Percentiles rank a stretch among this genome's conserved stretches.
These are phyloP conservation scores for Anaspis maculata DNA, from an alignment of 2,888 invertebrate species.

Conservation along the genomic window DNA sequence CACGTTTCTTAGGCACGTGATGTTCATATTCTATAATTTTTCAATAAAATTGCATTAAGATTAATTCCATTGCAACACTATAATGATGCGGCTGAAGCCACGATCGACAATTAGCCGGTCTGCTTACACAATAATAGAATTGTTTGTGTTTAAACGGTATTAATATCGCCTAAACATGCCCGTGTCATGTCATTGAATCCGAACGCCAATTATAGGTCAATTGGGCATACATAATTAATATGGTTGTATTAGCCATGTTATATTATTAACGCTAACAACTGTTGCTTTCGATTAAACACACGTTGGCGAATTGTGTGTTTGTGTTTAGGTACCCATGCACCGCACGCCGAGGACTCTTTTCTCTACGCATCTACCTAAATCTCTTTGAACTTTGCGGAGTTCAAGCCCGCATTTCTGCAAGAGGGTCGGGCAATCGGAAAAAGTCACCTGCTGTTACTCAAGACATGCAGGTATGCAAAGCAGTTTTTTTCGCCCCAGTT, in stretches of 20 bases:
- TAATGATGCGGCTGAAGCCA: slow-evolving; percentile 3
- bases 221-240: slow-evolving; percentile 44
- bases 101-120: slow-evolving; percentile 9
- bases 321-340: not conserved
- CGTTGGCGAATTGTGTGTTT: slow-evolving; percentile 3
- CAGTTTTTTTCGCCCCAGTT: too few species aligned
- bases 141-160: slow-evolving; percentile 29
- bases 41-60: too few species aligned
- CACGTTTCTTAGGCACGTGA: too few species aligned
- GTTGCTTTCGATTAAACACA: slow-evolving; percentile 33
- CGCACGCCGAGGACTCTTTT: not conserved
- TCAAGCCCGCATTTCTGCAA: slow-evolving; percentile 33
- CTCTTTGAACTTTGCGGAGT: too few species aligned
- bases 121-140: slow-evolving; percentile 22
- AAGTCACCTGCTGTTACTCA: slow-evolving; percentile 15
- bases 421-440: not conserved
- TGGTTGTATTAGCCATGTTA: slow-evolving; percentile 39
- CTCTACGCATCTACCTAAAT: too few species aligned
- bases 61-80: too few species aligned
- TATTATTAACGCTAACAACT: slow-evolving; percentile 43
- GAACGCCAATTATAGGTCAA: slow-evolving; percentile 44
- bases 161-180: slow-evolving; percentile 36
- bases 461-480: slow-evolving; percentile 14
- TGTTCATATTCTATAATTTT: too few species aligned
- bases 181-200: slow-evolving; percentile 40